Evolutionary conservation across 2,888 invertebrate genomes (phyloP).

Genomic region (Himalopsyche kuldschensis): DNA sequence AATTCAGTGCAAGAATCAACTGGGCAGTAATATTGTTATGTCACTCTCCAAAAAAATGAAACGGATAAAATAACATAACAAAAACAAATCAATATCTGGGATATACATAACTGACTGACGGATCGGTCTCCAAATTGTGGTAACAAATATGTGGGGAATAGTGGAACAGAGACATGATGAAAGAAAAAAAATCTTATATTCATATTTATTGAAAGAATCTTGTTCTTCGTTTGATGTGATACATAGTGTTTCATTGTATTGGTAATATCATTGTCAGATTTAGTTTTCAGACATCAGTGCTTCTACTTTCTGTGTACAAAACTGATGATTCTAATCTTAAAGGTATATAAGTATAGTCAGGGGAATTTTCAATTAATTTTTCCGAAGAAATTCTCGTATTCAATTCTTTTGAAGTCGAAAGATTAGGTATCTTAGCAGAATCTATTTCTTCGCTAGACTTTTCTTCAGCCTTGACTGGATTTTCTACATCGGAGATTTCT

Average conservation of each 20-base stretch:
- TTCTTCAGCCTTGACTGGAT: background rate
- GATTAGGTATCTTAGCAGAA: background rate
- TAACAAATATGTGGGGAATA: background rate
- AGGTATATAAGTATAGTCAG: constrained; percentile 52
- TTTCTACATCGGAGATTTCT: background rate
- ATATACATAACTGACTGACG: background rate
- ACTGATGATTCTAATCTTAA: constrained; percentile 47
- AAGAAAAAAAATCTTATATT: background rate
- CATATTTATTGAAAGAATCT: background rate
- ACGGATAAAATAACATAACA: background rate
- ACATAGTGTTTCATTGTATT: background rate
- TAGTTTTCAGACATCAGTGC: constrained; percentile 52
- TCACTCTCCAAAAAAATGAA: background rate
- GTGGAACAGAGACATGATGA: background rate
- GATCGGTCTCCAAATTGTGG: background rate
- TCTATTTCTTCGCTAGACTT: background rate
- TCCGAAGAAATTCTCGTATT: constrained; percentile 30
- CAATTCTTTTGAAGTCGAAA: background rate
- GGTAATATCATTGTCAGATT: background rate
- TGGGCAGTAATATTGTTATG: background rate
- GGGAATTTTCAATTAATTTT: constrained; percentile 42
- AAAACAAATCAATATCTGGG: background rate
- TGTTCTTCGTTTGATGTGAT: background rate
- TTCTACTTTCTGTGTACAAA: constrained; percentile 49
- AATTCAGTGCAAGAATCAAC: background rate